Evolutionary conservation across 2,888 invertebrate genomes (phyloP).

Genomic region (Lycaena phlaeas): DNA sequence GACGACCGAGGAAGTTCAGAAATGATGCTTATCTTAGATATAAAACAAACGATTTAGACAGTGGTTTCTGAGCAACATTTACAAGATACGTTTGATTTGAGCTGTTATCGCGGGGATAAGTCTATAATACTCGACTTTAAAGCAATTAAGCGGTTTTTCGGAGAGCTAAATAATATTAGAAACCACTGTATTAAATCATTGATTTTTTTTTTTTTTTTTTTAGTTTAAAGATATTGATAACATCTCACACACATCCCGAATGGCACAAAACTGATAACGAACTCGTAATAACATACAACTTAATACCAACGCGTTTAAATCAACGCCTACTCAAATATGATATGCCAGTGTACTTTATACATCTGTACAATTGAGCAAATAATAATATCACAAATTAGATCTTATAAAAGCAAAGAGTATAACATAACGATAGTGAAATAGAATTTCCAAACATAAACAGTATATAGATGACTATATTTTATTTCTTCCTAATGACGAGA

Average conservation of each 20-base stretch:
- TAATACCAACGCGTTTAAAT: not conserved
- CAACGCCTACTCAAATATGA: constrained; percentile 30
- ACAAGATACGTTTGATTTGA: no score
- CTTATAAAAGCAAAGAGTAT: constrained; percentile 13
- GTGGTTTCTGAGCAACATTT: no score
- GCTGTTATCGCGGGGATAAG: no score
- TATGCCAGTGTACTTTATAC: constrained; percentile 60
- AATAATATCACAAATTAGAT: constrained; percentile 14
- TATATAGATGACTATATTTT: constrained; percentile 3
- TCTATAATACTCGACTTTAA: no score
- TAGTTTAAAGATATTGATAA: constrained; percentile 1
- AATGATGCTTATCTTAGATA: not conserved
- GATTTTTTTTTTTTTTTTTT: no score
- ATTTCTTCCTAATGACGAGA: constrained; percentile 17
- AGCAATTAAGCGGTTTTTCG: no score
- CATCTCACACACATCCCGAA: not conserved
- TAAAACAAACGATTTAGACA: constrained; percentile 10
- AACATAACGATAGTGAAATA: not conserved
- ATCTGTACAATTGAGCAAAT: constrained; percentile 38
- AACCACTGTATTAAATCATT: not conserved
- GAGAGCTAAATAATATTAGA: no score
- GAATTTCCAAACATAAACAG: constrained; percentile 8
- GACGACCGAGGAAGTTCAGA: constrained; percentile 25
- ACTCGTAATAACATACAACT: not conserved
- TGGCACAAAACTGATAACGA: constrained; percentile 1